Conservation (phyloP, 2,113 vertebrate genomes). For the Urocynchramus pylzowi region DNA sequence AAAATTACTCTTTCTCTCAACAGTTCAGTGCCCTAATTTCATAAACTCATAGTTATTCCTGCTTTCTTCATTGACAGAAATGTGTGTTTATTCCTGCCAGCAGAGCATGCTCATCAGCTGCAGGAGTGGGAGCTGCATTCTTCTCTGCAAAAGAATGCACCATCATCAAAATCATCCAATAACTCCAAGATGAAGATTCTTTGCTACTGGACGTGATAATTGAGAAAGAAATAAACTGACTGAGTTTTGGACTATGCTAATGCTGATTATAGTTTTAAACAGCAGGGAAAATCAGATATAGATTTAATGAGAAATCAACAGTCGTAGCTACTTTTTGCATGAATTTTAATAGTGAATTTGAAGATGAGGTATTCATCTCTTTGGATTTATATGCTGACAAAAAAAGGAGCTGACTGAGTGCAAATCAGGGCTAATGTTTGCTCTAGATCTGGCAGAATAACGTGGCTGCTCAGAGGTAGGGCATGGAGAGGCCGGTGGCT, state of each 20-base stretch:
- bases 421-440: background rate
- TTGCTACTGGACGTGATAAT: background rate
- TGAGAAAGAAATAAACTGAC: background rate
- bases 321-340: background rate
- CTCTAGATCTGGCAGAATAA: background rate
- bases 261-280: background rate
- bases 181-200: background rate
- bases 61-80: background rate
- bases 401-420: background rate
- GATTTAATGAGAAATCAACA: background rate
- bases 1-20: background rate
- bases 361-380: background rate
- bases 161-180: background rate
- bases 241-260: background rate
- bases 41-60: background rate
- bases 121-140: background rate
- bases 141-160: background rate
- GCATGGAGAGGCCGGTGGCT: background rate
- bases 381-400: background rate
- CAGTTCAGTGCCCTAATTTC: background rate
- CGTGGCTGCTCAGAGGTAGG: background rate
- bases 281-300: background rate
- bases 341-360: background rate
- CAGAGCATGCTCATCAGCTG: accelerated
- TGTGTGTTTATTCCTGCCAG: background rate